Conservation (phyloP, 2,113 vertebrate genomes). For the Tychaedon coryphoeus region DNA sequence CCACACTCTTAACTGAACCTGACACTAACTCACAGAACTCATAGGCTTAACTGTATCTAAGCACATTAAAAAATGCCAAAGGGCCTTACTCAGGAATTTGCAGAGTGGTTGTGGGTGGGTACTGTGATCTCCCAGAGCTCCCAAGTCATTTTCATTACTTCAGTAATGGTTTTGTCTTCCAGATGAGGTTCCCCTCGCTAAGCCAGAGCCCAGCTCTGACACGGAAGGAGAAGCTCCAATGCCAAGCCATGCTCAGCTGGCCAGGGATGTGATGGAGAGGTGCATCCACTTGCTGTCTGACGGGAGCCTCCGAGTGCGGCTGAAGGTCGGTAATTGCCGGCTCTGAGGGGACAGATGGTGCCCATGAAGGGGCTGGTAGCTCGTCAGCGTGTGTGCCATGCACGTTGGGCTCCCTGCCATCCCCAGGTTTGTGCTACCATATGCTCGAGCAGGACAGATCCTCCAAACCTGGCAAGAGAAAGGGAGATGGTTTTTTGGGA, state of each 20-base stretch:
- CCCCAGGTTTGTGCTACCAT: not conserved
- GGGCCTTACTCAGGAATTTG: not conserved
- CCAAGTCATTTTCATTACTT: not conserved
- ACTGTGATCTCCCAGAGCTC: not conserved
- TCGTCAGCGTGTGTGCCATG: fast-evolving
- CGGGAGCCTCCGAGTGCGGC: constrained; percentile 76
- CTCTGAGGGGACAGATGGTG: not conserved
- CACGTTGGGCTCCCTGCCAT: not conserved
- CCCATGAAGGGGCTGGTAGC: not conserved
- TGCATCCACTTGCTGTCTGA: constrained; percentile 87
- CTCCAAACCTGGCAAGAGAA: not conserved
- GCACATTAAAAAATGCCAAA: not conserved
- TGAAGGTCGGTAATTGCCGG: constrained; percentile 77
- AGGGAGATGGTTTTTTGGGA: not conserved
- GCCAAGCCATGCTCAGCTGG: constrained; percentile 78
- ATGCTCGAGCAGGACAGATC: not conserved
- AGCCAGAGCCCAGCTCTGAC: not conserved
- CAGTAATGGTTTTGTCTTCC: constrained; percentile 10
- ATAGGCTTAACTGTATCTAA: not conserved
- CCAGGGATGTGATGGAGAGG: constrained; percentile 86
- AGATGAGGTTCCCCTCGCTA: constrained; percentile 36
- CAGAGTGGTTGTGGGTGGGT: not conserved
- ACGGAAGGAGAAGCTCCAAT: constrained; percentile 69
- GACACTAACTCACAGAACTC: not conserved
- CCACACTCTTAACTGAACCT: not conserved